These are phyloP conservation scores for Escarpia spicata DNA, from an alignment of 2,888 invertebrate genomes.

Conservation along the genomic window DNA sequence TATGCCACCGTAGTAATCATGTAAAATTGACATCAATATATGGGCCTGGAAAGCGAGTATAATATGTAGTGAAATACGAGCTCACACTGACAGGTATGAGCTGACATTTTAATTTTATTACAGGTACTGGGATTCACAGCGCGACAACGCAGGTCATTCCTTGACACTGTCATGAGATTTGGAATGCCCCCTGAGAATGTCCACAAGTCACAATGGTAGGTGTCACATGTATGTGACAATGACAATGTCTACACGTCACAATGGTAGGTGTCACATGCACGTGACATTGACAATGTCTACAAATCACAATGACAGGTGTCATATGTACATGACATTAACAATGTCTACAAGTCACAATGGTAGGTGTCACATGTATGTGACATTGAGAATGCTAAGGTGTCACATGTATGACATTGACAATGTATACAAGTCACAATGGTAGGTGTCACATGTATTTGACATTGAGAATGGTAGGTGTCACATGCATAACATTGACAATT, in stretches of 20 bases:
- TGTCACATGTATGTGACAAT: neutral
- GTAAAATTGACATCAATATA: too few species aligned
- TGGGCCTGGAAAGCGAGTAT: too few species aligned
- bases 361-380: neutral
- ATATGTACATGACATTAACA: constrained; percentile 43
- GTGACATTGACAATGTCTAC: constrained; percentile 30
- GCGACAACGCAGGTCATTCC: constrained; percentile 45
- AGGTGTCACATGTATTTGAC: neutral
- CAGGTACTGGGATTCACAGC: constrained; percentile 47
- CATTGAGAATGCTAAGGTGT: neutral
- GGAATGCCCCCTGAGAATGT: constrained; percentile 47
- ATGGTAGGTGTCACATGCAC: constrained; percentile 37
- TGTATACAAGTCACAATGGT: neutral
- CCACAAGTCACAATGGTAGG: constrained; percentile 45
- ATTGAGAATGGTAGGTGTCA: constrained; percentile 41
- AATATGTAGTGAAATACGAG: too few species aligned
- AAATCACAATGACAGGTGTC: constrained; percentile 33
- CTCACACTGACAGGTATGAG: too few species aligned
- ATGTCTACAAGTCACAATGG: neutral
- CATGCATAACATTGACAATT: constrained; percentile 29
- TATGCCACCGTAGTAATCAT: too few species aligned
- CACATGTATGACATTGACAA: constrained; percentile 40
- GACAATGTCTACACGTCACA: constrained; percentile 44
- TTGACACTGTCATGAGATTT: constrained; percentile 46
- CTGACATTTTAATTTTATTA: constrained; percentile 8